phyloP scores from a whole-genome alignment of 2,797 vertebrate species.

The Phyllotis vaccarum region DNA sequence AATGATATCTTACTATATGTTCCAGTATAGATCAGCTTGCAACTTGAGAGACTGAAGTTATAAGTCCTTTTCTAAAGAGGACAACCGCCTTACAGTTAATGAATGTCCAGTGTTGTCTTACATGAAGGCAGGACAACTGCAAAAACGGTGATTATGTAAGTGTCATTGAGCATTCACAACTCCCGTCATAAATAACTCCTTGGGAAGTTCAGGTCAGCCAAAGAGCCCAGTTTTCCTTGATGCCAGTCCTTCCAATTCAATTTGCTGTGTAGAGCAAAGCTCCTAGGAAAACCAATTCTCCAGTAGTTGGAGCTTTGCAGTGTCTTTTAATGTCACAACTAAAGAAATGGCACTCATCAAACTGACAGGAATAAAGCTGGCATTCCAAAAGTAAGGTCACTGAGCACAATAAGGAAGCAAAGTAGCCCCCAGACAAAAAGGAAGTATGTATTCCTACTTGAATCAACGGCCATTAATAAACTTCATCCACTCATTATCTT shows the following conservation, averaged over 20 bases:
- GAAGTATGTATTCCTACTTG: conserved; percentile 46
- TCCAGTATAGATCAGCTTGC: not conserved
- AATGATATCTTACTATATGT: conserved; percentile 22
- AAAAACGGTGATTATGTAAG: conserved; percentile 64
- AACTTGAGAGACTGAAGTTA: conserved; percentile 16
- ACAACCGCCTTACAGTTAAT: conserved; percentile 51
- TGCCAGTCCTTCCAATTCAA: not conserved
- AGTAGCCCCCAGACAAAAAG: conserved; percentile 61
- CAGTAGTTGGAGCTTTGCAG: conserved; percentile 52
- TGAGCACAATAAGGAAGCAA: conserved; percentile 53
- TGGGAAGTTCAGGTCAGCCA: conserved; percentile 20
- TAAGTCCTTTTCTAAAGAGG: conserved; percentile 48
- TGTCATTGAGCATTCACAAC: conserved; percentile 53
- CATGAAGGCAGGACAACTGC: conserved; percentile 47
- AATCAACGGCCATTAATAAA: conserved; percentile 60
- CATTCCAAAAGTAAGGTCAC: conserved; percentile 54
- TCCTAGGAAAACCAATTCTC: conserved; percentile 65
- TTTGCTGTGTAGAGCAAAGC: conserved; percentile 44
- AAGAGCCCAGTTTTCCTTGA: conserved; percentile 35
- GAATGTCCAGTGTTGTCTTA: conserved; percentile 52
- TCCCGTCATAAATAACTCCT: not conserved
- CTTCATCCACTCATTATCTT: not conserved
- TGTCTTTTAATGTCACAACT: conserved; percentile 58
- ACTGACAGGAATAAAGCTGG: conserved; percentile 59
- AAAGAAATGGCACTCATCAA: conserved; percentile 70